A percentile compares a stretch with the other conserved stretches of the same genome.
Conservation (phyloP, 2,797 vertebrate genomes). For the Rhabdomys pumilio region DNA sequence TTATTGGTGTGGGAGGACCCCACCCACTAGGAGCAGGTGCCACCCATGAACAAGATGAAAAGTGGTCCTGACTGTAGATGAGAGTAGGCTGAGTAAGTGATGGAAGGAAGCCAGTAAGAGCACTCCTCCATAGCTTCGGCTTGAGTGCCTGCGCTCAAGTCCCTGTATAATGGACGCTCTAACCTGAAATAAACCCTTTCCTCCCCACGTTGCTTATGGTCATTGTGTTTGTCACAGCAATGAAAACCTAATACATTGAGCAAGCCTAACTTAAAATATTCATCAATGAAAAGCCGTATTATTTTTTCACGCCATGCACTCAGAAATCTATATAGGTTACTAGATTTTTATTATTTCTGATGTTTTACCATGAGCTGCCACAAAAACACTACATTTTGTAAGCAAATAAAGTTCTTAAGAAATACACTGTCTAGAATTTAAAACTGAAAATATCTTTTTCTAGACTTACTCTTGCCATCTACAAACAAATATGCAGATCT, state of each 20-base stretch:
- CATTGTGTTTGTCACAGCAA: not conserved
- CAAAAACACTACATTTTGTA: constrained; percentile 33
- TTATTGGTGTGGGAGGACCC: not conserved
- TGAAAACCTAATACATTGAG: not conserved
- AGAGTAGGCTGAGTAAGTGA: not conserved
- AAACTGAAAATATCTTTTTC: constrained; percentile 47
- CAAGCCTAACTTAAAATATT: constrained; percentile 36
- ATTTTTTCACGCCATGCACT: constrained; percentile 7
- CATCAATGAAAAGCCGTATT: constrained; percentile 24
- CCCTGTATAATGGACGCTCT: not conserved
- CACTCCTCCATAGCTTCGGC: not conserved
- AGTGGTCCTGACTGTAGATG: not conserved
- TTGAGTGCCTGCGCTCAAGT: too few relatives aligned
- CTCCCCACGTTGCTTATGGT: not conserved
- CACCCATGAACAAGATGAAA: not conserved
- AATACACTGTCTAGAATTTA: constrained; percentile 20
- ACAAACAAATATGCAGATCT: not conserved
- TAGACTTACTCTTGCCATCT: not conserved
- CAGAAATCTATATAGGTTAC: constrained; percentile 20
- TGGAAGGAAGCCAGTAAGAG: too few relatives aligned
- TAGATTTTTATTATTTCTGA: not conserved
- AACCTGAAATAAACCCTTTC: not conserved
- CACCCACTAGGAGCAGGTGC: not conserved
- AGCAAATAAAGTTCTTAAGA: constrained; percentile 18
- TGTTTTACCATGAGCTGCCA: constrained; percentile 29